Evolutionary conservation across 2,113 vertebrate species (phyloP), one percentile per base, ranked within the genome.

Genomic region (Carettochelys insculpta): DNA sequence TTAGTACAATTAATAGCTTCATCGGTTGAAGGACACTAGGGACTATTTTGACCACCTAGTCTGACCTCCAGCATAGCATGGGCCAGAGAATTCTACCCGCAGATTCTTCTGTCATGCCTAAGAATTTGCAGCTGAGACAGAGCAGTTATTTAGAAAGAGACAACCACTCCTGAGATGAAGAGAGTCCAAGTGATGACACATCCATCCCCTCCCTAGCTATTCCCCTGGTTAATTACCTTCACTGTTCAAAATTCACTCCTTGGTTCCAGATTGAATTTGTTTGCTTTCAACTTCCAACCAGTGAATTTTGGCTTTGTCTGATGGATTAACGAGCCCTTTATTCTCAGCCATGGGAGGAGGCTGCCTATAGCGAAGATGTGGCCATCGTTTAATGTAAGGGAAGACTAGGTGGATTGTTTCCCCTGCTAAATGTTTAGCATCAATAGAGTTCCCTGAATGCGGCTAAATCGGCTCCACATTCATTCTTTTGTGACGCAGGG

Each of bases 371-470:
- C 31, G 41, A 90, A 92, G 92, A 89, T 3, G 34, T n/a, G 89
- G 43, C 7, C 54, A 47, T 65, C 3, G 48, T 51, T 88, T 38
- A 48, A 52, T 54, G 56, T 31, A 5, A 83, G 51, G 47, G 43
- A 58, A 85, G 54, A 71, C 5, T 38, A 86, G 75, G 27, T 89
- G 80, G 31, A 86, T 31, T 58, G 77, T 12, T 81, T 54, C 76
- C 34, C 45, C 81, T 89, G 76, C 79, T 81, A 45, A 92, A 65
- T 54, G 17, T 86, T 89, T 19, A 87, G 85, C 41, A 22, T 22
- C 0, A 0, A 68, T 27, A 29, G 45, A 83, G 82, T 22, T 34
- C 8, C 38, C 8, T 81, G 41, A 48, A 41, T 38, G 31, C 0
- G 0, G 51, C 53, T 89, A 25, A 91, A 51, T 48, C 77, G 71